Evolutionary conservation across 1,140 invertebrate genomes (phyloP), one percentile per base, ranked within the genome.

Genomic region (Apis cerana): DNA sequence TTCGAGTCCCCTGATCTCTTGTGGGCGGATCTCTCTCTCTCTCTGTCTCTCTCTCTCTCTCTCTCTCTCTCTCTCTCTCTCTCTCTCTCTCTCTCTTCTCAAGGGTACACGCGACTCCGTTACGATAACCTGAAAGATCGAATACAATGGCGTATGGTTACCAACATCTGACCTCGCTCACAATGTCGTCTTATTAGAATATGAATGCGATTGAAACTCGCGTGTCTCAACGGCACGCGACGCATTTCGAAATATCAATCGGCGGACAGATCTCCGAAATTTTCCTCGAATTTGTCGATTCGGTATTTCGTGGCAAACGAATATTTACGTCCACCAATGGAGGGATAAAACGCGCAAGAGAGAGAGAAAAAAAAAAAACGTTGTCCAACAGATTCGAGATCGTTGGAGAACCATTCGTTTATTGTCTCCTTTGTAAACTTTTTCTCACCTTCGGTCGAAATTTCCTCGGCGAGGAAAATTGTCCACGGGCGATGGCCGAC

Each of bases 171-270:
- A 93, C 90, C 90, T 90, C 89, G 90, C 88, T 75, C 92, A 93
- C 85, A 91, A 91, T 93, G 89, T 92, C 92, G 84, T 80, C 33
- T 43, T 88, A 93, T 93, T 93, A 93, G 81, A 93, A 94, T 93
- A 93, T 92, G 91, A 94, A 94, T 93, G 88, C 84, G 86, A 85
- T 83, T 87, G 68, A 76, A 68, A 70, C 71, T 84, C 80, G 82
- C 82, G 87, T 84, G 71, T 83, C 67, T 70, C 78, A 83, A 83
- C 84, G 91, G 90, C 91, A 92, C 91, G 91, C 91, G 91, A 90
- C 90, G 83, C 69, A 59, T 86, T 78, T 88, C 77, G 75, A 43
- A 43, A 43, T 43, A 43, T 43, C 33, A 43, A 43, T 43, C 33
- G 33, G 33, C 33, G 5, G 7, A 50, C 23, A 67, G 48, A 54